Evolutionary conservation across 2,113 vertebrate species (phyloP).

Genomic region (Otis tarda): DNA sequence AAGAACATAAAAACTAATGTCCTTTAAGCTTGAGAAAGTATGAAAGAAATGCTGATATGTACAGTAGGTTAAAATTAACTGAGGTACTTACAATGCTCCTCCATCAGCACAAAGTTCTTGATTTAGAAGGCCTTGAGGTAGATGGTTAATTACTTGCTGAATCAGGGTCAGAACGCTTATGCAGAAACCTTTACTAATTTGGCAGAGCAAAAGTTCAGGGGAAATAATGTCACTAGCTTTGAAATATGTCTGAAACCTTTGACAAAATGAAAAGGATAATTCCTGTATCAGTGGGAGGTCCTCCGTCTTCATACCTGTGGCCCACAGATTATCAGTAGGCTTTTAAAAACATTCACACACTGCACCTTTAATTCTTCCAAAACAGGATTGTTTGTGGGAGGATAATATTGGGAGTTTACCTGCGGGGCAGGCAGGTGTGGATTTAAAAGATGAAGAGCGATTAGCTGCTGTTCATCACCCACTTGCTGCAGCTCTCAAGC

Average conservation of each 20-base stretch:
- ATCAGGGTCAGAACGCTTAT: not conserved
- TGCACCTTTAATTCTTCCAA: not conserved
- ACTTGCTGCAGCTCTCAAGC: not conserved
- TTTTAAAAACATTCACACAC: not conserved
- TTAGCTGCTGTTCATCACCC: not conserved
- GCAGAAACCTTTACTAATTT: not conserved
- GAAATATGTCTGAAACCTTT: not conserved
- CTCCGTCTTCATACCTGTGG: not conserved
- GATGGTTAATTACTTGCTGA: not conserved
- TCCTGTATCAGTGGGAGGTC: not conserved
- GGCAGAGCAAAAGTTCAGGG: not conserved
- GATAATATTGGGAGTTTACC: not conserved
- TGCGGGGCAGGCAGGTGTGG: not conserved
- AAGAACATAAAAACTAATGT: not conserved
- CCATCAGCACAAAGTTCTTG: conserved; percentile 1
- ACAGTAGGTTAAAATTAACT: conserved; percentile 26
- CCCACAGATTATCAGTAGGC: not conserved
- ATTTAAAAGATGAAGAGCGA: not conserved
- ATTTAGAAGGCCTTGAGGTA: conserved; percentile 19
- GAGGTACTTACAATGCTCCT: not conserved
- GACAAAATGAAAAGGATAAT: not conserved
- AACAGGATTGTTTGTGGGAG: not conserved
- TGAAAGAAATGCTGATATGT: not conserved
- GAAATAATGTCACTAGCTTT: not conserved
- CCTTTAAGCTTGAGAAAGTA: not conserved